Evolutionary conservation across 2,113 vertebrate genomes (phyloP).

Genomic region (Mystacornis crossleyi): DNA sequence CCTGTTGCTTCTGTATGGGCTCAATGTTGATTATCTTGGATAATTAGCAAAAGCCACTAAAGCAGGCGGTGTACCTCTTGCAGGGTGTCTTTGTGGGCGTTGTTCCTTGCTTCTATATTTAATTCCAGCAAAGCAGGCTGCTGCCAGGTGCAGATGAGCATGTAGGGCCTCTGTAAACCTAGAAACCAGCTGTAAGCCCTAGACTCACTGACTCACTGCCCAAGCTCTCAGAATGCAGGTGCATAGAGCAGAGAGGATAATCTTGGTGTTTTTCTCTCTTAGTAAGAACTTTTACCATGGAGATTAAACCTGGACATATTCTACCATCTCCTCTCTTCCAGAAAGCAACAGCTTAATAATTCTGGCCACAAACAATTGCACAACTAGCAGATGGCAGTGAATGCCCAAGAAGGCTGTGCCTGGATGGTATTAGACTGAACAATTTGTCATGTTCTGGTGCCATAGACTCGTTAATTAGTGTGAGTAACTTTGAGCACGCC

Average conservation of each 20-base stretch:
- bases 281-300: neutral
- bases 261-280: neutral
- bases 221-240: neutral
- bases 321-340: neutral
- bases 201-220: neutral
- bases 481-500: neutral
- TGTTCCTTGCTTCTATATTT: neutral
- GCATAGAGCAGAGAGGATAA: neutral
- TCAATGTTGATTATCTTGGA: neutral
- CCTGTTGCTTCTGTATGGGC: neutral
- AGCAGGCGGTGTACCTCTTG: neutral
- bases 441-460: neutral
- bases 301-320: neutral
- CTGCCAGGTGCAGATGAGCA: neutral
- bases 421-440: neutral
- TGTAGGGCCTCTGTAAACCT: neutral
- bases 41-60: neutral
- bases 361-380: neutral
- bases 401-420: neutral
- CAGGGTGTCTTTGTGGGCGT: neutral
- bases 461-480: neutral
- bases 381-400: neutral
- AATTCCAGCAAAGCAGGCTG: neutral
- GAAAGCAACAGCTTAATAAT: neutral
- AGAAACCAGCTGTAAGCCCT: neutral